Evolutionary conservation across 1,140 invertebrate species (phyloP), one percentile per base, ranked within the genome.

Genomic region (Drosophila pallidifrons): DNA sequence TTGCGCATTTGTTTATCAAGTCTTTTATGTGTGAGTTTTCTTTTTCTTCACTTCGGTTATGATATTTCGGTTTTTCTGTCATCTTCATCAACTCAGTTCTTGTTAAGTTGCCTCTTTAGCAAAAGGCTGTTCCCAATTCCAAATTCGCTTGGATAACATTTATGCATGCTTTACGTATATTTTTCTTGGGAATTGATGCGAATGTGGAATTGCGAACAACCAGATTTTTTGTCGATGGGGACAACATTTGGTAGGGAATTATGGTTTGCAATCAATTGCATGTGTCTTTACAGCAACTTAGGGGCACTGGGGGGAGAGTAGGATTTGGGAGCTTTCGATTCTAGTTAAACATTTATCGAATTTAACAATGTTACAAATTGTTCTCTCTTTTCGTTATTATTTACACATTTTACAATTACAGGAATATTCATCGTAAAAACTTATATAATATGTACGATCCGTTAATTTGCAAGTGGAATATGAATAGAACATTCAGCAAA

Each of bases 371-470:
- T 54, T 77, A 61, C 61, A 77, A 68, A 75, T 67, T 63, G 43
- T 66, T 65, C 60, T 58, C 67, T 8, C 13, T 63, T 70, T 54
- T 54, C 32, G 32, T 61, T 68, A 83, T 68, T 88, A 88, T 88
- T 79, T 88, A 88, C 85, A 88, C 70, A 79, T 69, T 85, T 81
- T 88, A 88, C 71, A 88, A 85, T 76, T 88, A 88, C 85, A 88
- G 85, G 85, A 88, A 88, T 88, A 83, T 81, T 82, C 75, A 73
- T 68, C 54, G 55, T 68, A 83, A 69, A 83, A 88, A 88, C 83
- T 88, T 89, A 82, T 69, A 60, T 46, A 11, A 82, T 69, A 60
- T 46, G 6, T 61, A 72, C 51, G 30, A 45, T 67, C 28, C 16
- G 20, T 69, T 67, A 52, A 47, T 61, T 38, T 51, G 45, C 54